Conservation (phyloP, 2,797 vertebrate species). For the Falco peregrinus region DNA sequence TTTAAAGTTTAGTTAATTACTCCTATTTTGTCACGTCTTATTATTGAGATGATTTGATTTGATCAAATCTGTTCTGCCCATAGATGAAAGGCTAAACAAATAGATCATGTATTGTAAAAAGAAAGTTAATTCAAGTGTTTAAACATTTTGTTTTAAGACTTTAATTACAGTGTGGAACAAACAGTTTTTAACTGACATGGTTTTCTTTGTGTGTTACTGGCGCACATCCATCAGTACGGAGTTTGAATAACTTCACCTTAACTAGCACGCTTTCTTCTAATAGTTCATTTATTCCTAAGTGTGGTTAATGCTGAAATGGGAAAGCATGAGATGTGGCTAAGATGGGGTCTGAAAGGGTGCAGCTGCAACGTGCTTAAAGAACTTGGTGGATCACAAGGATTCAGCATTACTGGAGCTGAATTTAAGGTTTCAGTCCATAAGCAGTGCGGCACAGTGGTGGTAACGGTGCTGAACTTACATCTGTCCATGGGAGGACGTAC, state of each 20-base stretch:
- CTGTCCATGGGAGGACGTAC: rapidly evolving
- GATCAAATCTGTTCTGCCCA: not conserved
- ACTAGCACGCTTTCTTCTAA: rapidly evolving
- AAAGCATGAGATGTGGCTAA: too few species aligned
- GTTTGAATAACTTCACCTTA: not conserved
- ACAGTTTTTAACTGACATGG: not conserved
- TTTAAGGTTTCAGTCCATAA: not conserved
- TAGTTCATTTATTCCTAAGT: not conserved
- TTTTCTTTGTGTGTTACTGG: not conserved
- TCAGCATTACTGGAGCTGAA: not conserved
- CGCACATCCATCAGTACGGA: not conserved
- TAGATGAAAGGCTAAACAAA: not conserved
- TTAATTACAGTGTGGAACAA: not conserved
- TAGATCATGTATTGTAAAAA: not conserved
- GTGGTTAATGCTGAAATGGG: not conserved
- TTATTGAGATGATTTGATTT: not conserved
- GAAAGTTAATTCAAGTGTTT: not conserved
- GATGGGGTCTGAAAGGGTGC: not conserved
- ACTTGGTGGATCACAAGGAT: not conserved
- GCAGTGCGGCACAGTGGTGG: rapidly evolving
- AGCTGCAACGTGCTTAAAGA: rapidly evolving
- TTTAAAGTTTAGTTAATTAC: not conserved
- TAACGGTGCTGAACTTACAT: rapidly evolving
- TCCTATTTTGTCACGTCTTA: not conserved
- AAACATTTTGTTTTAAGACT: not conserved